These are phyloP conservation scores for Enteromius unitaeniatus DNA, from an alignment of 2,797 vertebrate species.

Conservation along the genomic window DNA sequence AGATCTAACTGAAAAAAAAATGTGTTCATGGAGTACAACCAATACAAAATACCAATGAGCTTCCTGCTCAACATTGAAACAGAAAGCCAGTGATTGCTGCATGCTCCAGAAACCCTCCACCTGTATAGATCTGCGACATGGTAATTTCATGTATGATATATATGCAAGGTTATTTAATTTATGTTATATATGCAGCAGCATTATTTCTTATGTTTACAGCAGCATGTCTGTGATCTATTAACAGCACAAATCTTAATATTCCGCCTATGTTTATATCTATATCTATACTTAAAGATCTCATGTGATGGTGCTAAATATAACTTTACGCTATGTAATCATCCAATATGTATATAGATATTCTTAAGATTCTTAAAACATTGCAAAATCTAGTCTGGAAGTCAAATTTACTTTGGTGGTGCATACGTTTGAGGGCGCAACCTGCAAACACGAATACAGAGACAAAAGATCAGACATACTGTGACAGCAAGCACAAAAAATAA, in stretches of 20 bases:
- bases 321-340: background rate
- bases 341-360: background rate
- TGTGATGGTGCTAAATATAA: background rate
- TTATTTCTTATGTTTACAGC: too few relatives aligned
- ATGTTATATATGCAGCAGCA: background rate
- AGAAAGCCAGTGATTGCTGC: background rate
- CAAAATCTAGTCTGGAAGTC: background rate
- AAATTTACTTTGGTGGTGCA: background rate
- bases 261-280: too few relatives aligned
- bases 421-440: background rate
- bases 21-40: background rate
- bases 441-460: background rate
- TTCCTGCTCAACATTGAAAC: background rate
- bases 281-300: background rate
- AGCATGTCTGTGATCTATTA: background rate
- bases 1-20: background rate
- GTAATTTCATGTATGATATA: background rate
- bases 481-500: conserved; percentile 18
- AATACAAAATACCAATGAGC: background rate
- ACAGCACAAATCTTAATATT: background rate
- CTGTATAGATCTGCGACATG: background rate
- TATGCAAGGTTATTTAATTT: background rate
- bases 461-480: background rate
- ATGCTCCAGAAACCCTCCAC: background rate
- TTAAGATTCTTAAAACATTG: background rate